Conservation (phyloP, 2,797 vertebrate species). For the Labroides dimidiatus region DNA sequence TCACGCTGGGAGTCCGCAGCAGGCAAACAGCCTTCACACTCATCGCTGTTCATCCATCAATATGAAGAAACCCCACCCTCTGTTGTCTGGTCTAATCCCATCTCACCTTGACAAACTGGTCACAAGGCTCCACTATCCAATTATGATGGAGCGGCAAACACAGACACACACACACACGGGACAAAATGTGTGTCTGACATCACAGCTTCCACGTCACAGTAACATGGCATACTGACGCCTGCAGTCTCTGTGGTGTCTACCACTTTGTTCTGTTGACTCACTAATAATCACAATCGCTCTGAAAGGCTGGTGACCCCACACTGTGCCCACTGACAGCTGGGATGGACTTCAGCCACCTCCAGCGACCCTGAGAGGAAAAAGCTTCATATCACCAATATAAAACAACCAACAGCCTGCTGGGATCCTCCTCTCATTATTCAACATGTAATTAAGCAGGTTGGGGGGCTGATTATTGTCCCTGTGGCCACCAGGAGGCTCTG, state of each 20-base stretch:
- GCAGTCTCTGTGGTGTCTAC: not conserved
- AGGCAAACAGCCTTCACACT: conserved; percentile 43
- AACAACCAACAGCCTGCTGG: not conserved
- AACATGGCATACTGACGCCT: conserved; percentile 7
- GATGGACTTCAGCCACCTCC: too few species aligned
- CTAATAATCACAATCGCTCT: too few species aligned
- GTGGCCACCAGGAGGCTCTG: conserved; percentile 20
- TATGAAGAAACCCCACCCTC: not conserved
- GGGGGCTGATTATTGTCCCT: not conserved
- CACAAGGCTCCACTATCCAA: conserved; percentile 21
- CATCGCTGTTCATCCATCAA: conserved; percentile 46
- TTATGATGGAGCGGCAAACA: conserved; percentile 39
- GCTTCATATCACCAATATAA: too few species aligned
- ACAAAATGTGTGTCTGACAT: conserved; percentile 7
- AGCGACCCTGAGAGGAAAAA: too few species aligned
- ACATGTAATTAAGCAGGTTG: not conserved
- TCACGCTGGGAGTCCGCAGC: not conserved
- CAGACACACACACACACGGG: not conserved
- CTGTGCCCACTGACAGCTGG: too few species aligned
- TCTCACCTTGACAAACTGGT: conserved; percentile 53
- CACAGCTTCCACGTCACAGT: conserved; percentile 27
- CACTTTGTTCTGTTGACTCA: not conserved
- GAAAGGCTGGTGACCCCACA: too few species aligned
- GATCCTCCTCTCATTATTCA: not conserved
- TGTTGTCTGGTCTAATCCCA: conserved; percentile 35